These are phyloP conservation scores for Coenonympha arcania DNA, from an alignment of 2,888 invertebrate species.

Conservation along the genomic window DNA sequence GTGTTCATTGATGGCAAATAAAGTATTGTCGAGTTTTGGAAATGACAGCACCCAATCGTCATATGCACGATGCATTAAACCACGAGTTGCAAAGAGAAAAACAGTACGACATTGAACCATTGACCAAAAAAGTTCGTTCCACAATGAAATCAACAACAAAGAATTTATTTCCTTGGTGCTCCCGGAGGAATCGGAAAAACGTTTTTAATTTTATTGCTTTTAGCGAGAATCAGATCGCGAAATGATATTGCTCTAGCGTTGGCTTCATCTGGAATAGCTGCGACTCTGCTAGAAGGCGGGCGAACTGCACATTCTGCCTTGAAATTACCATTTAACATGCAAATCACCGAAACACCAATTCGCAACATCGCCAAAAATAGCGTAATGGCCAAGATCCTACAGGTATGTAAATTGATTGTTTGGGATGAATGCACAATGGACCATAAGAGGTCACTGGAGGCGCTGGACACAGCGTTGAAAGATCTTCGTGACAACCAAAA, in stretches of 20 bases:
- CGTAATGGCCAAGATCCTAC: slow-evolving; percentile 27
- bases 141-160: too few species aligned
- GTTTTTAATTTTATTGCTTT: slow-evolving; percentile 28
- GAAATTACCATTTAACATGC: slow-evolving; percentile 29
- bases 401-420: slow-evolving; percentile 28
- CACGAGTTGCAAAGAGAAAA: too few species aligned
- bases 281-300: slow-evolving; percentile 25
- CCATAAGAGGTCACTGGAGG: slow-evolving; percentile 25
- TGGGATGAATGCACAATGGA: slow-evolving; percentile 33
- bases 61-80: too few species aligned
- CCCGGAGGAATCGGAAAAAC: slow-evolving; percentile 29
- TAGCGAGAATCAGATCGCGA: slow-evolving; percentile 26
- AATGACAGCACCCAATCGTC: too few species aligned
- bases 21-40: too few species aligned
- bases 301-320: slow-evolving; percentile 29
- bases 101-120: too few species aligned
- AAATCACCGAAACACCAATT: slow-evolving; percentile 31
- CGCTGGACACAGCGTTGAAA: slow-evolving; percentile 26
- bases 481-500: slow-evolving; percentile 27
- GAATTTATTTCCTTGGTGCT: slow-evolving; percentile 28
- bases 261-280: slow-evolving; percentile 28
- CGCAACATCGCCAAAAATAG: slow-evolving; percentile 30
- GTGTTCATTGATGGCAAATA: too few species aligned
- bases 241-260: slow-evolving; percentile 27
- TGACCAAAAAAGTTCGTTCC: too few species aligned